Evolutionary conservation across 1,140 invertebrate genomes (phyloP), one percentile per base, ranked within the genome.

Genomic region (Drosophila pseudoobscura): DNA sequence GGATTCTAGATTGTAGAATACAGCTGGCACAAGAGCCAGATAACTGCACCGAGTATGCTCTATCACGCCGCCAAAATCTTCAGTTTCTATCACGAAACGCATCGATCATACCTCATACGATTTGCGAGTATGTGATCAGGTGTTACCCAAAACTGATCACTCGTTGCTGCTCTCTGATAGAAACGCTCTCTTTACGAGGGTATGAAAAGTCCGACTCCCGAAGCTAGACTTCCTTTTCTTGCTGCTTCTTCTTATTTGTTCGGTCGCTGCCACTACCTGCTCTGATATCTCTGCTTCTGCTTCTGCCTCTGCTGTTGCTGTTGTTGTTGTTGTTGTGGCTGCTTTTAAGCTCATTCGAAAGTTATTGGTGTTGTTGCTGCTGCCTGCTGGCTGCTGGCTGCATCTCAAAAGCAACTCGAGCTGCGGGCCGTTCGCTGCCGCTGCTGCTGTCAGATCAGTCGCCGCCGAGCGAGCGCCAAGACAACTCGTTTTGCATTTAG

Each of bases 341-440:
- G 61, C 70, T 78, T 72, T 72, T 61, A 84, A 85, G 80, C 80
- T 85, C 69, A 87, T 85, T 85, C 73, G 80, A 87, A 85, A 85
- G 80, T 87, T 74, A 87, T 55, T 61, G 73, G 29, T 76, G 60
- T 39, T 59, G 68, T 15, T 74, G 55, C n/a, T 61, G 57, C 9
- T 43, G 9, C 9, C 31, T 35, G 31, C 11, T 39, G 9, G 60
- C 22, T 43, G 43, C 54, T 65, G 45, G 72, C 72, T 84, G 72
- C 76, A 82, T 83, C 79, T 54, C 43, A 73, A 51, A 39, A 39
- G 77, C 77, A 35, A 44, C 58, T 46, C 29, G 46, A 46, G 43
- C 69, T 56, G 68, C 35, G 59, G 45, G 29, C 35, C 56, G 57
- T 47, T 57, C 56, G 57, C 52, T 57, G 60, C 9, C 29, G 53